Evolutionary conservation across 2,888 invertebrate genomes (phyloP).

Genomic region (Trichopria drosophilae): DNA sequence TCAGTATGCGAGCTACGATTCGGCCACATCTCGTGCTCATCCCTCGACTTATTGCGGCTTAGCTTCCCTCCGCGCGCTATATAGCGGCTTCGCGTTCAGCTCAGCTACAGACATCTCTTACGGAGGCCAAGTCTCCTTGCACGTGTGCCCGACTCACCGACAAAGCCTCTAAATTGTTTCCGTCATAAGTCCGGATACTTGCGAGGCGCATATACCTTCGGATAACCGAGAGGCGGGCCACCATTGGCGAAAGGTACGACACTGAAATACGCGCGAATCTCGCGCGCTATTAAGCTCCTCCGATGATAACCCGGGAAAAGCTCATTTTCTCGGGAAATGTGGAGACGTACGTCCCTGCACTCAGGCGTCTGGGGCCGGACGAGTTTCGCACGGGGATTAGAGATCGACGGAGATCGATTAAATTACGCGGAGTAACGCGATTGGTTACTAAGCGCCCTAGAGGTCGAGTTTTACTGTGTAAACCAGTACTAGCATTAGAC

Average conservation of each 20-base stretch:
- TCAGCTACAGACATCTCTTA: conserved; percentile 31
- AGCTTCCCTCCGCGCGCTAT: conserved; percentile 42
- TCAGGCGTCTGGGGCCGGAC: no score
- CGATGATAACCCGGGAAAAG: conserved; percentile 20
- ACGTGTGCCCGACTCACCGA: conserved; percentile 39
- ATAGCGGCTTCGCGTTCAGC: conserved; percentile 33
- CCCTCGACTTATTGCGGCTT: conserved; percentile 60
- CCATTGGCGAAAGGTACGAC: conserved; percentile 39
- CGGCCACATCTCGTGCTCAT: conserved; percentile 59
- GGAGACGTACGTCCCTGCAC: no score
- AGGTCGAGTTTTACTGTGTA: no score
- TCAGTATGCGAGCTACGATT: conserved; percentile 58
- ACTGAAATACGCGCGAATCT: conserved; percentile 49
- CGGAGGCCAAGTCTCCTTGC: conserved; percentile 25
- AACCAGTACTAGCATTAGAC: no score
- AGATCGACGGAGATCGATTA: conserved; percentile 30
- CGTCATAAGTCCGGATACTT: conserved; percentile 59
- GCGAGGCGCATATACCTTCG: conserved; percentile 50
- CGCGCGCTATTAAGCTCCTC: conserved; percentile 49
- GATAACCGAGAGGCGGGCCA: conserved; percentile 45
- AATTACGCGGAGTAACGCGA: conserved; percentile 25
- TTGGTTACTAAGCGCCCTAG: conserved; percentile 26
- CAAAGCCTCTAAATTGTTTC: conserved; percentile 59
- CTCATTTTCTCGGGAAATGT: conserved; percentile 29
- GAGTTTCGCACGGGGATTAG: conserved; percentile 23